Conservation (phyloP, 2,888 invertebrate genomes). For the Stenichneumon culpator region DNA sequence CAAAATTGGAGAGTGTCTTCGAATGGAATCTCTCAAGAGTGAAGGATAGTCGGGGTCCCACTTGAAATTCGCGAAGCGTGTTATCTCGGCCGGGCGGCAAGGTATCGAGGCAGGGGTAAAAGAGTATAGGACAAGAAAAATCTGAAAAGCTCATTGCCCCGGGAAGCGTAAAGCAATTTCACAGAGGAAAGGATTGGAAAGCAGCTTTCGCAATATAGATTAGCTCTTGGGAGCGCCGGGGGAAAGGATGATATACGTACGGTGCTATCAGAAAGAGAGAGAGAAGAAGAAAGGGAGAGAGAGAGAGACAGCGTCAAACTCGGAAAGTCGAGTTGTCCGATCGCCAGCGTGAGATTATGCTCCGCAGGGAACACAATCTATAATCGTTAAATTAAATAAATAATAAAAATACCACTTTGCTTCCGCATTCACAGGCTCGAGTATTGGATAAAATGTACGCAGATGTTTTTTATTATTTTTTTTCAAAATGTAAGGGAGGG, state of each 20-base stretch:
- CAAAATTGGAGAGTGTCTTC: background rate
- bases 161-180: constrained; percentile 73
- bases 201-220: constrained; percentile 67
- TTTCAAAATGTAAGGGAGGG: too few relatives aligned
- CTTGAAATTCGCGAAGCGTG: constrained; percentile 47
- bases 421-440: too few relatives aligned
- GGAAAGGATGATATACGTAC: constrained; percentile 60
- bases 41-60: background rate
- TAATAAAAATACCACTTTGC: background rate
- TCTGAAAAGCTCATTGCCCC: constrained; percentile 63
- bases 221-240: constrained; percentile 56
- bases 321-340: constrained; percentile 12
- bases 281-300: constrained; percentile 34
- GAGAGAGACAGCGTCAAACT: constrained; percentile 38
- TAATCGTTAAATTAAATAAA: background rate
- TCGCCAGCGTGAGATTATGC: background rate
- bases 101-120: constrained; percentile 17
- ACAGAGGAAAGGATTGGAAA: constrained; percentile 71
- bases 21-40: constrained; percentile 15
- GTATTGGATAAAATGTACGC: too few relatives aligned
- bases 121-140: constrained; percentile 65
- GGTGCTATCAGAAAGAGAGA: constrained; percentile 34
- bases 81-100: constrained; percentile 46
- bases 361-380: background rate
- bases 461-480: too few relatives aligned